These are phyloP conservation scores for Drosophila kanapiae DNA, from an alignment of 1,140 invertebrate species.

Conservation along the genomic window DNA sequence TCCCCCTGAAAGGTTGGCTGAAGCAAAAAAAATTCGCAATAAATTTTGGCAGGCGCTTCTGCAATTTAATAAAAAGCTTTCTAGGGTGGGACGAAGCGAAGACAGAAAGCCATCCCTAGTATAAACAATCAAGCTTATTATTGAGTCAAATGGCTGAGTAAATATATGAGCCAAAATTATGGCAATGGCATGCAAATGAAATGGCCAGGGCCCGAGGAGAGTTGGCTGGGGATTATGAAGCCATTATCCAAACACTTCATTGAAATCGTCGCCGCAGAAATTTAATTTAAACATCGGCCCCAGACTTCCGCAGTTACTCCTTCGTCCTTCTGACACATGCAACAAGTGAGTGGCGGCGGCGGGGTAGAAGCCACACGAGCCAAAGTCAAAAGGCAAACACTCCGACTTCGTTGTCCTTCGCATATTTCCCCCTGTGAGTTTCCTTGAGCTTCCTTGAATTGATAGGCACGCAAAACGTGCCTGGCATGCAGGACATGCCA, in stretches of 20 bases:
- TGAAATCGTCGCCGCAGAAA: conserved; percentile 53
- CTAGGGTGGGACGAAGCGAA: background rate
- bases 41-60: conserved; percentile 69
- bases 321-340: conserved; percentile 56
- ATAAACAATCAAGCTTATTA: conserved; percentile 75
- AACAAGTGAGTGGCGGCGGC: conserved; percentile 49
- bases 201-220: conserved; percentile 41
- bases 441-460: conserved; percentile 10
- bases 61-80: conserved; percentile 82
- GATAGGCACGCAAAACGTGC: conserved; percentile 70
- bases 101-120: conserved; percentile 12
- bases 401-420: conserved; percentile 50
- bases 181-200: conserved; percentile 81
- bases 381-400: conserved; percentile 53
- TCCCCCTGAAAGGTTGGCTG: conserved; percentile 38
- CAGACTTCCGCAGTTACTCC: conserved; percentile 9
- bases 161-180: conserved; percentile 79
- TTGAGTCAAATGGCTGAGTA: conserved; percentile 72
- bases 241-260: conserved; percentile 44
- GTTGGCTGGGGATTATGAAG: conserved; percentile 53
- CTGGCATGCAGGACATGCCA: conserved; percentile 62
- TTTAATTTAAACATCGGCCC: conserved; percentile 69
- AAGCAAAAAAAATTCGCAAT: conserved; percentile 73
- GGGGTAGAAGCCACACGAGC: conserved; percentile 19
- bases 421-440: conserved; percentile 18